These are phyloP conservation scores for Cataglyphis altisquamis DNA, from an alignment of 2,888 invertebrate species.

Conservation along the genomic window DNA sequence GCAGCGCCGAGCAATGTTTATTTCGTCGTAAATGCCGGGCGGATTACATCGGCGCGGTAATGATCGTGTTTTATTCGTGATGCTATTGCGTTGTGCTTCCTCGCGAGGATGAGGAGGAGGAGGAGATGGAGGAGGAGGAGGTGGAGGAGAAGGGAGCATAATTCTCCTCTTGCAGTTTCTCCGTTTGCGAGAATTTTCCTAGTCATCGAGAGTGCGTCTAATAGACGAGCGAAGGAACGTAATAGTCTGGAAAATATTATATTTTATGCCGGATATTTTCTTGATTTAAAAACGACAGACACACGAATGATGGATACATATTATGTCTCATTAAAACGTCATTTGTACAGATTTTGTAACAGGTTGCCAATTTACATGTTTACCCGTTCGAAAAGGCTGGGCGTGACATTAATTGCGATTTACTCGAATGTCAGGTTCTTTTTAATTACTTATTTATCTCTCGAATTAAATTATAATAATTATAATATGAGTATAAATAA, in stretches of 20 bases:
- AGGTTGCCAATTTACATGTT: constrained; percentile 30
- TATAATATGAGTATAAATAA: neutral
- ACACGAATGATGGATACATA: neutral
- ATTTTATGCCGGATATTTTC: constrained; percentile 27
- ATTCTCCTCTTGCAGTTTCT: constrained; percentile 40
- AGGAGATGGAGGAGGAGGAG: neutral
- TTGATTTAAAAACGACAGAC: constrained; percentile 13
- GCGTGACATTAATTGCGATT: neutral
- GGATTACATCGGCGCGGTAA: constrained; percentile 68
- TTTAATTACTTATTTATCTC: neutral
- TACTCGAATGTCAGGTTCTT: neutral
- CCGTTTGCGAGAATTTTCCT: constrained; percentile 20
- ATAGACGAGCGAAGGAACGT: constrained; percentile 22
- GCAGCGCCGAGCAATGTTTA: constrained; percentile 57
- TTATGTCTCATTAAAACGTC: constrained; percentile 26
- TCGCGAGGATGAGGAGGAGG: neutral
- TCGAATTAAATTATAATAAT: neutral
- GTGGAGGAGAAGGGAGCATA: neutral
- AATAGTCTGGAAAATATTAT: constrained; percentile 37
- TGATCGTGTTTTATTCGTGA: constrained; percentile 68
- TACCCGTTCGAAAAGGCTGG: neutral
- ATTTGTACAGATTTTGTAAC: constrained; percentile 33
- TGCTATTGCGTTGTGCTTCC: constrained; percentile 22
- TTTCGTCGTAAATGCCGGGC: constrained; percentile 63
- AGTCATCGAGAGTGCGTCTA: constrained; percentile 48